Evolutionary conservation across 2,797 vertebrate species (phyloP), one percentile per base, ranked within the genome.

Genomic region (Muscicapa comitata): DNA sequence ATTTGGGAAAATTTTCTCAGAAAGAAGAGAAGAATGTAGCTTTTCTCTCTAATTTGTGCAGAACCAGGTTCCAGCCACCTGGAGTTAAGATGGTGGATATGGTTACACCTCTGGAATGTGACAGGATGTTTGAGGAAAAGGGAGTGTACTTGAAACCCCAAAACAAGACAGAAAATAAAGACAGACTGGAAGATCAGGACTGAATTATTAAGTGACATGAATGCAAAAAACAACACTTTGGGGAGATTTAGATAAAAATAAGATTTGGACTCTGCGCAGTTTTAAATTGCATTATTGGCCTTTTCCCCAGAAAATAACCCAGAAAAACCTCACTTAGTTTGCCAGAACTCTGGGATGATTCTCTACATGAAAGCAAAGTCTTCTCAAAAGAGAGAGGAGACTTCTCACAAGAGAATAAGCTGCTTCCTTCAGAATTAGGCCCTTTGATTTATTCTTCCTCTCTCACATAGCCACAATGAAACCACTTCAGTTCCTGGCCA

Each of bases 141-240:
- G 18, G 61, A 94, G 35, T 81, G 48, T 83, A 80, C 77, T 61
- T 93, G 86, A 96, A 96, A 83, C 24, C 70, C 70, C 84, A 79
- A 94, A 93, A 90, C 17, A 70, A 61, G 77, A 59, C 38, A 94
- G 86, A 84, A 95, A 93, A 95, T 78, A 63, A 92, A 95, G 91
- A 93, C 84, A 93, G 58, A 75, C 28, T 90, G 76, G 82, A 96
- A 96, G 85, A 95, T 74, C 72, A 73, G 50, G 82, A 79, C 66
- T 96, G 94, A 97, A 82, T 95, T 96, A 97, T 97, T 95, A 90
- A 93, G 96, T 95, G 94, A 71, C 78, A 93, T 55, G 54, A 90
- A 91, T 80, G 50, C 57, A 90, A 92, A 91, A 84, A 90, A 16
- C 48, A 90, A 70, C 50, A 81, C 84, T 67, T 86, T 86, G 76